phyloP scores from a whole-genome alignment of 2,888 invertebrate genomes.

The Drosophila nigritarsus region DNA sequence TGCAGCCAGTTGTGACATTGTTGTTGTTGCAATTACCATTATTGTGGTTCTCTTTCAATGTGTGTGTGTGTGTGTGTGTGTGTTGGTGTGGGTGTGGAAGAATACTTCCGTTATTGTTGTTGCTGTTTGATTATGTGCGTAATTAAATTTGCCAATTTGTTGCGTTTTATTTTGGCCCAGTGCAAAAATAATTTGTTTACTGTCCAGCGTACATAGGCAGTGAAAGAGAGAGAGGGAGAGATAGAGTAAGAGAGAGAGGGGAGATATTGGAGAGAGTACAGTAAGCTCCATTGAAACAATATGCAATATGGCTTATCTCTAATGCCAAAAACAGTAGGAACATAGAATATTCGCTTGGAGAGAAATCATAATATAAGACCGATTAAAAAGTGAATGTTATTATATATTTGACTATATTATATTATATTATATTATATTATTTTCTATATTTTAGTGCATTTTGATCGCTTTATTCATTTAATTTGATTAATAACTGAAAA shows the following conservation, averaged over 20 bases:
- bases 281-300: background rate
- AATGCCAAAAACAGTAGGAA: background rate
- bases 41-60: constrained; percentile 12
- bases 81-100: background rate
- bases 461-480: background rate
- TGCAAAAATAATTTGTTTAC: constrained; percentile 33
- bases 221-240: background rate
- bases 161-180: constrained; percentile 43
- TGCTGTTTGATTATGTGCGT: constrained; percentile 59
- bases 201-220: background rate
- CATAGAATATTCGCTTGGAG: background rate
- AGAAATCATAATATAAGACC: no score
- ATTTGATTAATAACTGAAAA: background rate
- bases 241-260: background rate
- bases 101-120: constrained; percentile 23
- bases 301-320: background rate
- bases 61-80: background rate
- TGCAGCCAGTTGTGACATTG: constrained; percentile 43
- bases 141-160: constrained; percentile 70
- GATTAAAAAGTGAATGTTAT: background rate
- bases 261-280: background rate
- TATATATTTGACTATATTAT: background rate
- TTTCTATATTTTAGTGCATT: background rate
- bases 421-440: background rate
- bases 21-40: constrained; percentile 21